These are phyloP conservation scores for Xenops minutus DNA, from an alignment of 2,797 vertebrate genomes.

Conservation along the genomic window DNA sequence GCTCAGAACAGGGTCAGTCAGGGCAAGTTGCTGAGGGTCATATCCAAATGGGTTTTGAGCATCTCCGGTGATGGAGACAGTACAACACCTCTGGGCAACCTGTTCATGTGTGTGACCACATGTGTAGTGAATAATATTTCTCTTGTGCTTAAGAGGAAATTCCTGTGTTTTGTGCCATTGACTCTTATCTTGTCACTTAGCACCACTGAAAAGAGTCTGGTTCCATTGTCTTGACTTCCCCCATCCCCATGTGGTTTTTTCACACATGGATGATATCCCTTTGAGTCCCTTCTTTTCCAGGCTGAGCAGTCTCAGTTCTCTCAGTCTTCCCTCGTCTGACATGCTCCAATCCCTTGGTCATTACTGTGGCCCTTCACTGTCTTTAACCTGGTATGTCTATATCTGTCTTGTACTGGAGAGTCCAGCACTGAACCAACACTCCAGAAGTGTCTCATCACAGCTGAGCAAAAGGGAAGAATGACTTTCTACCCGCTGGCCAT, in stretches of 20 bases:
- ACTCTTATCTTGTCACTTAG: not conserved
- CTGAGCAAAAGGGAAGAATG: not conserved
- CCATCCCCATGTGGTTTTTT: rapidly evolving
- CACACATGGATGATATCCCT: not conserved
- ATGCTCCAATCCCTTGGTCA: not conserved
- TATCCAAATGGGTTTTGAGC: not conserved
- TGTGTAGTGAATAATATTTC: not conserved
- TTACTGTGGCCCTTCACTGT: not conserved
- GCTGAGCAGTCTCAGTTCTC: not conserved
- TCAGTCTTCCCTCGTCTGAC: not conserved
- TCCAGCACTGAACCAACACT: not conserved
- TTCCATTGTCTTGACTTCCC: not conserved
- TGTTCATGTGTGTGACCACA: not conserved
- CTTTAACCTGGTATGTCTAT: not conserved
- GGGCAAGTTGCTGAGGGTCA: not conserved
- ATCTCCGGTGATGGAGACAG: not conserved
- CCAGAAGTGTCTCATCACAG: not conserved
- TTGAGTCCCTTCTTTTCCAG: not conserved
- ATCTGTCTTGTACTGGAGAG: not conserved
- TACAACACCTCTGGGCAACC: not conserved
- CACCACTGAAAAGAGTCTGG: not conserved
- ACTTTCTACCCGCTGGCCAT: not conserved
- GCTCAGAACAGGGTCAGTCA: not conserved
- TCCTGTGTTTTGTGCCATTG: not conserved
- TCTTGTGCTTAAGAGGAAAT: not conserved